Base-by-base conservation (phyloP, 1,140 invertebrate genomes). In the Thaumetopoea pityocampa region DNA sequence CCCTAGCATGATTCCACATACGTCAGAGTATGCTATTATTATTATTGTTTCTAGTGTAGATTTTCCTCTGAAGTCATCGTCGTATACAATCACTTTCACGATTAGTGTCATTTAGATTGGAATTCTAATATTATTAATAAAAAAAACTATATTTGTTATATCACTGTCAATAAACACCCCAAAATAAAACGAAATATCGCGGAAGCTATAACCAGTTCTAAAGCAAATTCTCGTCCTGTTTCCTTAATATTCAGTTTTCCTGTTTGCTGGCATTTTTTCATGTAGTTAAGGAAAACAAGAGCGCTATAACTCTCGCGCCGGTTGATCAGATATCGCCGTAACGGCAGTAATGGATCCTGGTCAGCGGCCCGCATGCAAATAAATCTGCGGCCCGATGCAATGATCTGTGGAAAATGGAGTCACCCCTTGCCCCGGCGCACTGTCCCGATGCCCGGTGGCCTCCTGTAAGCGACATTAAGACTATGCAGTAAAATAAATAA, bases 301-400 rank as follows among this genome's bases (percentile, higher is more conserved):
- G 69, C 44, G 57, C 67, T 56, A 84, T 84, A 81, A 84, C 64
- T 83, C 79, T 84, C 51, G 60, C 68, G 59, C 63, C 72, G 72
- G 64, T 69, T 72, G 64, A 84, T 84, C 77, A 78, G 79, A 83
- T 83, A 84, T 59, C 58, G 51, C 30, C 63, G 61, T 84, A 84
- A 84, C 80, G 78, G 80, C 76, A 67, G 66, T 84, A 84, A 84
- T 84, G 77, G 76, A 76, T 84, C 77, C 80, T 84, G 80, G 76
- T 81, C 80, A 84, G 77, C 74, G 69, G 73, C 80, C 80, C 80
- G 80, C 80, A 84, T 84, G 80, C 80, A 81, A 84, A 84, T 84
- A 84, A 84, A 84, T 84, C 77, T 84, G 70, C 67, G 71, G 61
- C 63, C 77, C 73, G 60, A 81, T 81, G 80, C 77, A 81, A 84